These are phyloP conservation scores for Turritopsis rubra DNA, from an alignment of 30 jellyfish, hydroid and myxozoan genomes.

Conservation along the genomic window DNA sequence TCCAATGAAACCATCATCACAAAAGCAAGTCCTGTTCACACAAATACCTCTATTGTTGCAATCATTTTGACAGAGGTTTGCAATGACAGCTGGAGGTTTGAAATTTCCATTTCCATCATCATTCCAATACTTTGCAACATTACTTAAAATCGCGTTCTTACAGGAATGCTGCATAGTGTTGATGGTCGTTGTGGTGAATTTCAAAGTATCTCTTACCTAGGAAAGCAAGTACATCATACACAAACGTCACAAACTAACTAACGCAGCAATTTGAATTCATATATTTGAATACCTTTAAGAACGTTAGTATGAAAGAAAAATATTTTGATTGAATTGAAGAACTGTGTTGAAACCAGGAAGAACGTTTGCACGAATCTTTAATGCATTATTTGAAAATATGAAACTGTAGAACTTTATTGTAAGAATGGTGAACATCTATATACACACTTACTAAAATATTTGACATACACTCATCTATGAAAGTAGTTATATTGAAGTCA, in stretches of 20 bases:
- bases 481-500: not conserved
- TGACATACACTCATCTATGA: not conserved
- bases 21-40: not conserved
- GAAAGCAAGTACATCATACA: too few relatives aligned
- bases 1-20: not conserved
- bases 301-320: too few relatives aligned
- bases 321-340: too few relatives aligned
- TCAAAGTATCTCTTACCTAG: not conserved
- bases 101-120: not conserved
- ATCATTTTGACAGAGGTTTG: not conserved
- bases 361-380: too few relatives aligned
- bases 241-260: too few relatives aligned
- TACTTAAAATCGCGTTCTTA: not conserved
- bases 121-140: slow-evolving; percentile 22
- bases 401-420: not conserved
- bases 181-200: not conserved
- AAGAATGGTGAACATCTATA: too few relatives aligned
- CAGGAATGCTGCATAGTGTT: not conserved
- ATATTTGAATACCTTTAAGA: too few relatives aligned
- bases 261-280: too few relatives aligned
- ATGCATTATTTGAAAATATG: not conserved
- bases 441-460: not conserved
- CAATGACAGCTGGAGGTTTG: not conserved
- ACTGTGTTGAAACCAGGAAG: too few relatives aligned
- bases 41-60: slow-evolving; percentile 8